Evolutionary conservation across 2,888 invertebrate genomes (phyloP), one percentile per base, ranked within the genome.

Genomic region (Epistrophella euchroma): DNA sequence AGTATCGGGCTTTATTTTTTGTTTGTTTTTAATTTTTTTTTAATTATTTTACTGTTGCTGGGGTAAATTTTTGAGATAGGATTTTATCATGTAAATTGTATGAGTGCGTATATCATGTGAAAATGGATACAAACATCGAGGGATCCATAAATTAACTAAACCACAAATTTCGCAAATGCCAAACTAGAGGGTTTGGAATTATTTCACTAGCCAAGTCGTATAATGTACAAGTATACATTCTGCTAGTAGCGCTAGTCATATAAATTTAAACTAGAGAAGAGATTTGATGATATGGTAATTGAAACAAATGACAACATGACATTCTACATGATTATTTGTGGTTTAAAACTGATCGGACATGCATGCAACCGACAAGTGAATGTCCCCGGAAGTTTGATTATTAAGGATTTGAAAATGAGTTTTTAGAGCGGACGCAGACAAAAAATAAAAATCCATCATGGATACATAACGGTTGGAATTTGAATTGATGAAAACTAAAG

Each of bases 251-350:
- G 28, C 28, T 28, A 28, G 2, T 4, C 6, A 28, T 28, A 28
- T 28, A 28, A 28, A 28, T 28, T 28, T 28, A 28, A 28, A 28
- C 28, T 28, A 28, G 43, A 58, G 80, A 45, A 52, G 58, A 80
- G 80, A 80, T 85, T 80, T 85, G 80, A 80, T 47, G 80, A 85
- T 80, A 85, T 80, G 72, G 72, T 85, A 85, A 85, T 85, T 85
- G 85, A 85, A 85, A 85, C 72, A 76, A 85, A 85, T 85, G 80
- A 76, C 85, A 80, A 85, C 80, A 76, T 80, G 68, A 73, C 80
- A 62, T 60, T 72, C 76, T 75, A 75, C 58, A 71, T 84, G 79
- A 75, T 80, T 78, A 79, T 56, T 84, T 79, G 80, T 28, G 80
- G 80, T 47, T 68, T 22, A 0, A 32, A 60, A 73, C 40, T 60